Base-by-base conservation (phyloP, 2,113 vertebrate species). In the Oenanthe melanoleuca region DNA sequence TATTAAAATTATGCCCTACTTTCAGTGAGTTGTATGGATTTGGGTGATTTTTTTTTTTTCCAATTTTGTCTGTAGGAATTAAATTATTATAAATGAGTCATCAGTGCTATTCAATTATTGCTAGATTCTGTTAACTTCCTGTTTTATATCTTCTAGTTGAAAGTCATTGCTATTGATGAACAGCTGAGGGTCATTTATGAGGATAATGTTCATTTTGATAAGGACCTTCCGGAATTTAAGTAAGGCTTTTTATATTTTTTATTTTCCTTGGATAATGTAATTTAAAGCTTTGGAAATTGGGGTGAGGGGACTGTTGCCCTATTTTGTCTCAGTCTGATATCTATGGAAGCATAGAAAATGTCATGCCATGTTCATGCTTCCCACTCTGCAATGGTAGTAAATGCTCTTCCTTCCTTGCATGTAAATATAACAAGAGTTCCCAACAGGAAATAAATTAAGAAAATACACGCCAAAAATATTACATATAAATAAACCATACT, bases 201-300 rank as follows among this genome's bases (percentile, higher is more conserved):
- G 79, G 97, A 98, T 89, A 98, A 96, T 80, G 97, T 99, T 37
- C 98, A 98, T 86, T 99, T 99, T 97, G 99, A 99, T 97, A 98
- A 97, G 23, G 99, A 99, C 71, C 98, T 99, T 37, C 98, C 97
- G 0, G 98, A 99, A 97, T 99, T 98, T 97, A 98, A 98, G 99
- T 99, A 98, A 80, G 97, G 55, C 29, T 56, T 81, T 86, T 88
- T 71, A 6, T 88, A 6, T 78, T 83, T 88, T 64, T 9, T 89
- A 19, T 92, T 88, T 88, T 50, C 37, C 33, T 71, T 88, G 50
- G 6, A 38, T 47, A 53, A 40, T 67, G 40, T 37, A 33, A 88
- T 56, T 50, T 61, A 37, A 67, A 86, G 49, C 33, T 77, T 38
- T 50, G 55, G 42, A 34, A n/a, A 34, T 38, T 1, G 4, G 49